A percentile compares a stretch with the other conserved stretches of the same genome.
These are phyloP conservation scores for Eilema caniola DNA, from an alignment of 2,888 invertebrate species.

Conservation along the genomic window DNA sequence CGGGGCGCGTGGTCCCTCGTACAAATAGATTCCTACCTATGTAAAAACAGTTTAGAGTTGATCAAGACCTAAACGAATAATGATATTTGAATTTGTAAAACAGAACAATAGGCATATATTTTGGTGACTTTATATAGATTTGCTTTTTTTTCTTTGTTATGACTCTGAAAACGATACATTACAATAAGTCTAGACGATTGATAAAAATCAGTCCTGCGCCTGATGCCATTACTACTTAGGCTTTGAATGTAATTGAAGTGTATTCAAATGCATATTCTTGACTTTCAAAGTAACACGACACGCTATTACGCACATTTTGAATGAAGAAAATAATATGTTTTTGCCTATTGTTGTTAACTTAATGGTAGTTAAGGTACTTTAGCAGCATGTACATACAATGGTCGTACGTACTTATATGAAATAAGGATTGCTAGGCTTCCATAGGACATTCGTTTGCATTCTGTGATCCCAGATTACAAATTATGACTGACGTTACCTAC, in stretches of 20 bases:
- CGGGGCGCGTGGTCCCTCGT: no score
- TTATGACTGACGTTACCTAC: no score
- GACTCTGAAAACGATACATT: neutral
- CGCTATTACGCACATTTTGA: no score
- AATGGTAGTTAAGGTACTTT: no score
- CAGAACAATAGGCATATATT: neutral
- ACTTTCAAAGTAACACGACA: neutral
- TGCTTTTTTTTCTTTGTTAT: neutral
- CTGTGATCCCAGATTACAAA: no score
- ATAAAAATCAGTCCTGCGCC: neutral
- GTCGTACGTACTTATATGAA: no score
- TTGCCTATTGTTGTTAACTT: no score
- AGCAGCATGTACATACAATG: no score
- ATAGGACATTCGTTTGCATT: no score
- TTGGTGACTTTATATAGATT: neutral
- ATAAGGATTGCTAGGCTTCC: no score
- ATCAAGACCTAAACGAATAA: neutral
- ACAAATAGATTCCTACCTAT: neutral
- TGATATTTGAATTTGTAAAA: neutral
- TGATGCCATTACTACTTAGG: neutral
- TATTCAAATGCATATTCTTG: neutral
- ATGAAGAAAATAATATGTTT: no score
- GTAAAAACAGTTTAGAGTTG: neutral
- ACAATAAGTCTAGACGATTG: conserved; percentile 7
- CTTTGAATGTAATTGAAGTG: neutral